phyloP scores from a whole-genome alignment of 2,888 invertebrate genomes.

The Chydorus sphaericus region DNA sequence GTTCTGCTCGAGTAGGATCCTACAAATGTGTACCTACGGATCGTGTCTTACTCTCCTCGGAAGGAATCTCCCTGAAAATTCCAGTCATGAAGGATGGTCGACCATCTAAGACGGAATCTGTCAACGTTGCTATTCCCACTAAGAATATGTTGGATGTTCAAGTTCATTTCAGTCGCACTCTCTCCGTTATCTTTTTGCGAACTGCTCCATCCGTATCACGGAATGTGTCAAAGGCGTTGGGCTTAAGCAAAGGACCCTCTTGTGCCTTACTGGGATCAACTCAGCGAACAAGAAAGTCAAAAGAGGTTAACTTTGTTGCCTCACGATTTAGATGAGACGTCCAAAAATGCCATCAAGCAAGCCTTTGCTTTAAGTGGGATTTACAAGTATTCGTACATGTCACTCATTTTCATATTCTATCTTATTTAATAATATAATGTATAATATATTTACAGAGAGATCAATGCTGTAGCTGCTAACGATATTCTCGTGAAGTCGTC shows the following conservation, averaged over 20 bases:
- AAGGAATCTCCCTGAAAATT: slow-evolving; percentile 32
- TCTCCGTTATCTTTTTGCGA: slow-evolving; percentile 68
- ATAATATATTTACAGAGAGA: slow-evolving; percentile 52
- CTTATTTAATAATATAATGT: no score
- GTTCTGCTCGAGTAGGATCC: slow-evolving; percentile 70
- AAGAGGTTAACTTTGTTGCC: slow-evolving; percentile 62
- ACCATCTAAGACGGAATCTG: not conserved
- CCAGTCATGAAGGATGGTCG: slow-evolving; percentile 24
- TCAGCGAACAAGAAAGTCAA: slow-evolving; percentile 43
- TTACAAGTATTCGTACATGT: no score
- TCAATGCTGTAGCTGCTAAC: slow-evolving; percentile 60
- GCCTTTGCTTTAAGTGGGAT: slow-evolving; percentile 40
- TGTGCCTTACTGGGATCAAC: slow-evolving; percentile 41
- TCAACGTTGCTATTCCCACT: slow-evolving; percentile 45
- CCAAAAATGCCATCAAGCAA: slow-evolving; percentile 44
- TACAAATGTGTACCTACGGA: slow-evolving; percentile 62
- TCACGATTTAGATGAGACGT: slow-evolving; percentile 49
- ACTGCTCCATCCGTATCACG: slow-evolving; percentile 51
- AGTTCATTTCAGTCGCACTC: slow-evolving; percentile 56
- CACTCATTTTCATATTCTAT: no score
- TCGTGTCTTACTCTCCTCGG: slow-evolving; percentile 41
- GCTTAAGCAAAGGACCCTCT: slow-evolving; percentile 55
- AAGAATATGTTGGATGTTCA: slow-evolving; percentile 57
- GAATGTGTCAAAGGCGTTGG: slow-evolving; percentile 50
- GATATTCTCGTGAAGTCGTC: slow-evolving; percentile 63